These are phyloP conservation scores for Poeciliopsis infans DNA, from an alignment of 2,797 vertebrate species.

Conservation along the genomic window DNA sequence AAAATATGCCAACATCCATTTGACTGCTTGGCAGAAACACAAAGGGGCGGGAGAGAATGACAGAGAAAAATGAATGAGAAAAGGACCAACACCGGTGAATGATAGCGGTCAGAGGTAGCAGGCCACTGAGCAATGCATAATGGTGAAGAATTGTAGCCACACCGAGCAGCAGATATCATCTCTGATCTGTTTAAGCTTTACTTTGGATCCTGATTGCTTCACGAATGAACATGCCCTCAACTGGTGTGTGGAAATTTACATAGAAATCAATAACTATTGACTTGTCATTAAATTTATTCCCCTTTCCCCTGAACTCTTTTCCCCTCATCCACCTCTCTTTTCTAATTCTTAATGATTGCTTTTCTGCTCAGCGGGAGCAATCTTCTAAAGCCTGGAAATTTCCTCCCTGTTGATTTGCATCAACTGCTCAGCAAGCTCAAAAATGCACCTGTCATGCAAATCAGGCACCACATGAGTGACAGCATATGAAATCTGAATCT, in stretches of 20 bases:
- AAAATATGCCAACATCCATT: slow-evolving; percentile 78
- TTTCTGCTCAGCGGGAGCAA: slow-evolving; percentile 58
- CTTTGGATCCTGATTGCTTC: slow-evolving; percentile 47
- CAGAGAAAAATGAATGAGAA: slow-evolving; percentile 39
- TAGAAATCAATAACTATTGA: slow-evolving; percentile 76
- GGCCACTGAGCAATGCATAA: slow-evolving; percentile 16
- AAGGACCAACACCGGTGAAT: slow-evolving; percentile 36
- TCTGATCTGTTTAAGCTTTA: slow-evolving; percentile 58
- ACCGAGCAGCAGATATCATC: slow-evolving; percentile 41
- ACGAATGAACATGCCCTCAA: slow-evolving; percentile 18
- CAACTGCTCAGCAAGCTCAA: slow-evolving; percentile 38
- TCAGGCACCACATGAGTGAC: slow-evolving; percentile 63
- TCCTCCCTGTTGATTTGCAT: slow-evolving; percentile 39
- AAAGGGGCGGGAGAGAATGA: slow-evolving; percentile 42
- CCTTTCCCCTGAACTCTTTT: slow-evolving; percentile 63
- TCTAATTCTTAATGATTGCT: slow-evolving; percentile 73
- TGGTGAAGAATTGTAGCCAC: slow-evolving; percentile 24
- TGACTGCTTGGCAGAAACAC: slow-evolving; percentile 73
- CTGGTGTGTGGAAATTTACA: slow-evolving; percentile 64
- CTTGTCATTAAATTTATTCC: slow-evolving; percentile 69
- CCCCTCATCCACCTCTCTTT: slow-evolving; percentile 40
- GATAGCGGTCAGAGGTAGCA: slow-evolving; percentile 46
- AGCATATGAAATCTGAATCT: slow-evolving; percentile 67
- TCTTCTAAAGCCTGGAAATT: slow-evolving; percentile 42
- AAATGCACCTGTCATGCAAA: slow-evolving; percentile 53